phyloP scores from a whole-genome alignment of 2,113 vertebrate species.

The Oryzias melastigma region DNA sequence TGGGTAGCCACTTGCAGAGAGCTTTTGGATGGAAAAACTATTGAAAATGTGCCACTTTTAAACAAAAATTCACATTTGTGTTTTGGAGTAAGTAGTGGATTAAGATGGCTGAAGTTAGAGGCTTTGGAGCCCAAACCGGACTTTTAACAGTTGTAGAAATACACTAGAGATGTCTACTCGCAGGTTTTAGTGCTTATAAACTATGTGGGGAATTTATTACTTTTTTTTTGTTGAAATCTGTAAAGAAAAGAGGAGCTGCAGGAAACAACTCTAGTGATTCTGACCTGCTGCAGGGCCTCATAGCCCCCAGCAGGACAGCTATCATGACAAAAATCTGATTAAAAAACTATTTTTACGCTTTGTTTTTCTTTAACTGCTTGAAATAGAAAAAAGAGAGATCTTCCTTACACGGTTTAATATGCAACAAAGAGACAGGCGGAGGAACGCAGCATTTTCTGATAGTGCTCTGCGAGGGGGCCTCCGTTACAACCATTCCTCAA shows the following conservation, averaged over 20 bases:
- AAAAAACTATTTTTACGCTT: conserved; percentile 1
- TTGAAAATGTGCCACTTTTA: conserved; percentile 9
- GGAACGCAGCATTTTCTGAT: conserved; percentile 50
- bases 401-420: no score
- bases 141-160: conserved; percentile 34
- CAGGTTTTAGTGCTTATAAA: conserved; percentile 73
- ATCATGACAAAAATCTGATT: not conserved
- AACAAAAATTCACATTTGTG: conserved; percentile 11
- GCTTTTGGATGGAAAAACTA: conserved; percentile 10
- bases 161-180: conserved; percentile 37
- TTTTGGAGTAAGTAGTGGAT: conserved; percentile 26
- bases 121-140: conserved; percentile 36
- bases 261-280: conserved; percentile 49
- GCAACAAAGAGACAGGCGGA: conserved; percentile 20
- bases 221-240: conserved; percentile 42
- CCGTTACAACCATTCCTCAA: conserved; percentile 36
- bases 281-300: conserved; percentile 39
- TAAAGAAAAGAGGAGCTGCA: conserved; percentile 44
- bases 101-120: conserved; percentile 22
- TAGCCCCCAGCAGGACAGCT: conserved; percentile 14
- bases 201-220: conserved; percentile 45
- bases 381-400: not conserved
- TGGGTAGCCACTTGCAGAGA: conserved; percentile 6
- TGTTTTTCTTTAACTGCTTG: not conserved
- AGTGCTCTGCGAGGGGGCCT: conserved; percentile 29